Percentiles rank a stretch among this genome's conserved stretches.
Conservation (phyloP, 2,888 invertebrate species). For the Ormyrus rosae region DNA sequence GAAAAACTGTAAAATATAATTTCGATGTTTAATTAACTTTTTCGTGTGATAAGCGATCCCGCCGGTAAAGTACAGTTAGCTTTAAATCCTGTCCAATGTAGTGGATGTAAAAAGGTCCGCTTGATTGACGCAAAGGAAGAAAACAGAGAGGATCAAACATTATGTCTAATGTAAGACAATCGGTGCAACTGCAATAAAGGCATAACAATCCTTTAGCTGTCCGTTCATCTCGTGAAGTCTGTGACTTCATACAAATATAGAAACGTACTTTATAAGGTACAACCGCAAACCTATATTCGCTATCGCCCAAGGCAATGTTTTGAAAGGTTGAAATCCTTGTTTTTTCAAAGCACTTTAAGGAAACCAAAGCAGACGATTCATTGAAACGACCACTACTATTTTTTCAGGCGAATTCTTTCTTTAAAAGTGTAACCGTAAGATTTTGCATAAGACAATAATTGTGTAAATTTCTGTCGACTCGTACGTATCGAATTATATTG, state of each 20-base stretch:
- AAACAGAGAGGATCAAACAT: not conserved
- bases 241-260: slow-evolving; percentile 15
- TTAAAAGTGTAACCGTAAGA: slow-evolving; percentile 35
- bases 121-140: too few species aligned
- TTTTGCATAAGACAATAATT: slow-evolving; percentile 54
- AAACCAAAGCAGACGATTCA: not conserved
- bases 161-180: slow-evolving; percentile 38
- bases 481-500: slow-evolving; percentile 10
- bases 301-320: slow-evolving; percentile 9
- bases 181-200: slow-evolving; percentile 25
- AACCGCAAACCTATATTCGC: not conserved
- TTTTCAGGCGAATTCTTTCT: slow-evolving; percentile 26
- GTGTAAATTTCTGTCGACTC: slow-evolving; percentile 38
- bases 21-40: slow-evolving; percentile 27
- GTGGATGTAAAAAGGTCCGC: not conserved
- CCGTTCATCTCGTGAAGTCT: not conserved
- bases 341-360: slow-evolving; percentile 5
- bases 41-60: not conserved
- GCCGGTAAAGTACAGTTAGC: not conserved
- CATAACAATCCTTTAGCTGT: slow-evolving; percentile 24
- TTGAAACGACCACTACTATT: slow-evolving; percentile 30
- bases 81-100: not conserved
- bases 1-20: slow-evolving; percentile 3
- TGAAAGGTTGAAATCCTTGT: slow-evolving; percentile 33
- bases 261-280: not conserved